phyloP scores from a whole-genome alignment of 2,797 vertebrate genomes.

The Semotilus atromaculatus region DNA sequence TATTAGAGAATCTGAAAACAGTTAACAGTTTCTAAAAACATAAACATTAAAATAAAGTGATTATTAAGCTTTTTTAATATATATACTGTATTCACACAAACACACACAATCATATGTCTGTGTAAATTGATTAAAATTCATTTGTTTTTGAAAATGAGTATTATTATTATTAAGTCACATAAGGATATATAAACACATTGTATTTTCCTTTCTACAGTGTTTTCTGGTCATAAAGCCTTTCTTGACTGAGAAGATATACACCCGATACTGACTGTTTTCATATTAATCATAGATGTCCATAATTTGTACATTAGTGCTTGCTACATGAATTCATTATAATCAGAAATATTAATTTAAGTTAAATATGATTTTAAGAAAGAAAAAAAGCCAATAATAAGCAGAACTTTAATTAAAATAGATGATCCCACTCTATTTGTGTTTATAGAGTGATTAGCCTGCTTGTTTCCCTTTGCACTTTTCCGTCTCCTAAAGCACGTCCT shows the following conservation, averaged over 20 bases:
- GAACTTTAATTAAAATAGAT: background rate
- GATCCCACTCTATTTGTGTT: background rate
- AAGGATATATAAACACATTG: background rate
- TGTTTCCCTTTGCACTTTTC: background rate
- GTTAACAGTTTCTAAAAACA: background rate
- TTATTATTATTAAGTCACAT: background rate
- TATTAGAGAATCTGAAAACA: background rate
- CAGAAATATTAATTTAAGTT: background rate
- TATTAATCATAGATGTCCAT: background rate
- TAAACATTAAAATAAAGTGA: background rate
- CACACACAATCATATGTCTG: background rate
- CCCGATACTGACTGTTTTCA: background rate
- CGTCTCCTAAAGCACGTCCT: background rate
- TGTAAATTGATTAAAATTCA: background rate
- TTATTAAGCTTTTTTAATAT: background rate
- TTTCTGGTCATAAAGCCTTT: background rate
- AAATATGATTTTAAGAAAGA: background rate
- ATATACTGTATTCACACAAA: background rate
- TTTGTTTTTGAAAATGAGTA: background rate
- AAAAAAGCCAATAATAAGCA: background rate
- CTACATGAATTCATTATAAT: background rate
- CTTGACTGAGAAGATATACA: background rate
- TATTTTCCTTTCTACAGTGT: background rate
- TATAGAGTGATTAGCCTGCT: background rate
- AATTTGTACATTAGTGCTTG: background rate